phyloP scores from a whole-genome alignment of 2,797 vertebrate genomes.

The Epinephelus awoara region DNA sequence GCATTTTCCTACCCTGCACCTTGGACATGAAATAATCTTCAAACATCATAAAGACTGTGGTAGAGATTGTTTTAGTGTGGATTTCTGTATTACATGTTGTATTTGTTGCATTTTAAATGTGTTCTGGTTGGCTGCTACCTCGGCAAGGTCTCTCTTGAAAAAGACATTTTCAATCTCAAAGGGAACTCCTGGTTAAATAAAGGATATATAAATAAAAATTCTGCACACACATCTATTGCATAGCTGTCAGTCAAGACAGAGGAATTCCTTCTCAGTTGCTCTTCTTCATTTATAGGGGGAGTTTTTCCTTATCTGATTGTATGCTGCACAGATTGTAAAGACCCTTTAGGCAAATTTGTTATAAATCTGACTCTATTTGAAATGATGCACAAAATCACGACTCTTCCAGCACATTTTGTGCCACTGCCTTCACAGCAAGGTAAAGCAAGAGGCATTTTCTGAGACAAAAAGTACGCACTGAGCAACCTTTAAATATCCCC shows the following conservation, averaged over 20 bases:
- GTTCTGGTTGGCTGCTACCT: too few species aligned
- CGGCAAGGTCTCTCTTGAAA: too few species aligned
- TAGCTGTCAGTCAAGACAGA: not conserved
- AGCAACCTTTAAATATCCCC: slow-evolving; percentile 24
- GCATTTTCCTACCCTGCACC: too few species aligned
- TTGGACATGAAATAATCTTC: too few species aligned
- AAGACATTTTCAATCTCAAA: too few species aligned
- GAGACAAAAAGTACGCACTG: slow-evolving; percentile 5
- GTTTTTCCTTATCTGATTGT: not conserved
- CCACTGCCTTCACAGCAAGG: not conserved
- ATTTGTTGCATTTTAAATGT: too few species aligned
- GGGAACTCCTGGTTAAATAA: too few species aligned
- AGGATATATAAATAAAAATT: not conserved
- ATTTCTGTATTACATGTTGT: too few species aligned
- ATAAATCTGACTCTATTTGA: too few species aligned
- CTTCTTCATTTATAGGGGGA: not conserved
- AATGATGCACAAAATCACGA: not conserved
- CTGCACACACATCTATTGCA: not conserved
- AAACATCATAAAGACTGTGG: too few species aligned
- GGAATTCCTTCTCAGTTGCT: not conserved
- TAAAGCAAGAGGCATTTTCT: not conserved
- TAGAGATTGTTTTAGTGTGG: too few species aligned
- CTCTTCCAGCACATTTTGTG: not conserved
- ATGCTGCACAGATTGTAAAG: not conserved
- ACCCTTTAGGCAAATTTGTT: too few species aligned